Evolutionary conservation across 2,797 vertebrate genomes (phyloP).

Genomic region (Chrosomus eos): DNA sequence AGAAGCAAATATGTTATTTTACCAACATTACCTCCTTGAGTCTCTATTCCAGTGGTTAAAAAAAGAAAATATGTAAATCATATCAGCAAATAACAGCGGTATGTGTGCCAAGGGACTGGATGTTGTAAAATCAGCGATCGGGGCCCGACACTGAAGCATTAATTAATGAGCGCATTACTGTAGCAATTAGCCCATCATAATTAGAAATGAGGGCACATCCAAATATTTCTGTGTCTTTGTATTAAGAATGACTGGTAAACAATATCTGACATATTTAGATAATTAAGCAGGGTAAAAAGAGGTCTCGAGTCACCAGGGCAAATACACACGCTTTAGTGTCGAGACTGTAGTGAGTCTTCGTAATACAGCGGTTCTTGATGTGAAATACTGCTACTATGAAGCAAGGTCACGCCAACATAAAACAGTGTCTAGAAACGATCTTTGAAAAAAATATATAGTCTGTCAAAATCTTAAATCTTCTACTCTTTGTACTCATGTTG

Average conservation of each 20-base stretch:
- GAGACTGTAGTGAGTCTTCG: neutral
- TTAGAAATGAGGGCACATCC: slow-evolving; percentile 41
- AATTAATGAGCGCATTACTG: slow-evolving; percentile 37
- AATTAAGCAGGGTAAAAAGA: slow-evolving; percentile 52
- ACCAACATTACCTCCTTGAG: neutral
- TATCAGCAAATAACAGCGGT: slow-evolving; percentile 26
- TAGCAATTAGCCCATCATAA: slow-evolving; percentile 58
- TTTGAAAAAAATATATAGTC: neutral
- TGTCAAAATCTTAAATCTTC: neutral
- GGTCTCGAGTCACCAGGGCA: slow-evolving; percentile 42
- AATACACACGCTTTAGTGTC: neutral
- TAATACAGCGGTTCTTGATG: neutral
- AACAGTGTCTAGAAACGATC: neutral
- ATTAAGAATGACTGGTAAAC: slow-evolving; percentile 44
- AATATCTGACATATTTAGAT: slow-evolving; percentile 51
- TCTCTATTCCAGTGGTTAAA: neutral
- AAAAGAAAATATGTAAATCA: slow-evolving; percentile 20
- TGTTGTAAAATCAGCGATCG: slow-evolving; percentile 14
- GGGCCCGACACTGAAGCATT: neutral
- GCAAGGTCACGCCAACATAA: neutral
- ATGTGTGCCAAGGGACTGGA: slow-evolving; percentile 3
- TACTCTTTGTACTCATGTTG: neutral
- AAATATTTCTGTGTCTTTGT: slow-evolving; percentile 25
- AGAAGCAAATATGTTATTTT: neutral
- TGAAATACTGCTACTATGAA: slow-evolving; percentile 6